Evolutionary conservation across 2,113 vertebrate genomes (phyloP).

Genomic region (Hippocampus mohnikei): DNA sequence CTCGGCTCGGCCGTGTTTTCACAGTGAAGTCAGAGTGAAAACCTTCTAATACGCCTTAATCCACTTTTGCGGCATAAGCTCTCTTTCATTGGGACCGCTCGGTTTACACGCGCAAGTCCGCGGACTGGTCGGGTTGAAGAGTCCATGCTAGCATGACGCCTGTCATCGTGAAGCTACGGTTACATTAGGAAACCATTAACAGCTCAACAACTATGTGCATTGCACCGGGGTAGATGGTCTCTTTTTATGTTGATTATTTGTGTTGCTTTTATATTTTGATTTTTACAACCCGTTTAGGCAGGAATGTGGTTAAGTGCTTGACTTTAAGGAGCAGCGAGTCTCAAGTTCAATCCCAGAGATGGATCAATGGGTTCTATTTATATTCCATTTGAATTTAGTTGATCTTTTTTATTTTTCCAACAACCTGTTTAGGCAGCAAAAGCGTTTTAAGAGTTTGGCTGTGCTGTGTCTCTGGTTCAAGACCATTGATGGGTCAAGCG

Average conservation of each 20-base stretch:
- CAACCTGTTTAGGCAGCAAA: no score
- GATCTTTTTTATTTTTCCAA: no score
- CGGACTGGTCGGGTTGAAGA: not conserved
- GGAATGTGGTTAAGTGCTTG: not conserved
- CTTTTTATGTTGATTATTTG: not conserved
- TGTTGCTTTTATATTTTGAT: no score
- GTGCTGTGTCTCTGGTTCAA: no score
- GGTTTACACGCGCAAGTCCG: constrained; percentile 22
- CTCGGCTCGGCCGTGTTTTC: constrained; percentile 5
- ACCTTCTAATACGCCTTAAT: constrained; percentile 30
- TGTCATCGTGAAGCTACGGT: not conserved
- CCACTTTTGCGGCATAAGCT: constrained; percentile 18
- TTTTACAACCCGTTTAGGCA: not conserved
- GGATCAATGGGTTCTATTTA: not conserved
- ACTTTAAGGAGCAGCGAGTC: not conserved
- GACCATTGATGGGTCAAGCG: no score
- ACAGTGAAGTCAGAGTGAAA: constrained; percentile 10
- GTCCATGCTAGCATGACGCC: not conserved
- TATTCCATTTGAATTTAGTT: not conserved
- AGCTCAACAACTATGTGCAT: not conserved
- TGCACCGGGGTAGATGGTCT: not conserved
- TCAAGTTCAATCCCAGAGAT: not conserved
- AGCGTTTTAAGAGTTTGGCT: no score
- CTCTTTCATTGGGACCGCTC: constrained; percentile 14
- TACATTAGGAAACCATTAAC: not conserved